Evolutionary conservation across 2,797 vertebrate genomes (phyloP), one percentile per base, ranked within the genome.

Genomic region (Allenopithecus nigroviridis): DNA sequence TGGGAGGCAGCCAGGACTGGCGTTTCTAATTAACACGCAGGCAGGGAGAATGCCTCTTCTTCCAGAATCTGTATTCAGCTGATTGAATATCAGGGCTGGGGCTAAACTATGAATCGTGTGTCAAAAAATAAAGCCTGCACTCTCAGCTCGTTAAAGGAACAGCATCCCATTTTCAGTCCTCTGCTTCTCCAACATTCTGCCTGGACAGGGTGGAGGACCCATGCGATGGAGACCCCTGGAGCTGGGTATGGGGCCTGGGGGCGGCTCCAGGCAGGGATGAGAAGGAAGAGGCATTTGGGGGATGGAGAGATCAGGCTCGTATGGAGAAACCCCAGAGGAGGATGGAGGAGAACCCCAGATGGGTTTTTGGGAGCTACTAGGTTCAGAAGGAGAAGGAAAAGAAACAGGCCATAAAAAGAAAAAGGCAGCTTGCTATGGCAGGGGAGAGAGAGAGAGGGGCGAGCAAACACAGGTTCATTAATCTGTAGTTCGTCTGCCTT

Each of bases 391-490:
- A 75, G 46, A 84, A 74, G 81, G 91, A 46, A 89, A 70, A 94
- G 89, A 84, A 92, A 68, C 4, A 1, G 96, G 91, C 70, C 78
- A 53, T 72, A 64, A 84, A 83, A 79, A 94, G 81, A 84, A 85
- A 90, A 94, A 95, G 95, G 94, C 96, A 30, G 97, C 88, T 92
- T 12, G 88, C 96, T 11, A 61, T 55, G 95, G 97, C 90, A 39
- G 86, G 87, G 91, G 94, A 91, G 96, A 92, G 96, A 91, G 96
- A 97, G 98, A 94, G 97, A 97, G 96, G 98, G 97, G 98, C 98
- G 97, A 98, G 98, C 98, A 99, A 99, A 98, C 98, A 98, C 97
- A 98, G 98, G 98, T 99, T 98, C 98, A 99, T 99, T 99, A 99
- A 99, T 99, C 98, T 98, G 98, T 98, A 99, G 99, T 99, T 99